These are phyloP conservation scores for Propithecus perrieri DNA, from an alignment of 2,797 vertebrate species.

Conservation along the genomic window DNA sequence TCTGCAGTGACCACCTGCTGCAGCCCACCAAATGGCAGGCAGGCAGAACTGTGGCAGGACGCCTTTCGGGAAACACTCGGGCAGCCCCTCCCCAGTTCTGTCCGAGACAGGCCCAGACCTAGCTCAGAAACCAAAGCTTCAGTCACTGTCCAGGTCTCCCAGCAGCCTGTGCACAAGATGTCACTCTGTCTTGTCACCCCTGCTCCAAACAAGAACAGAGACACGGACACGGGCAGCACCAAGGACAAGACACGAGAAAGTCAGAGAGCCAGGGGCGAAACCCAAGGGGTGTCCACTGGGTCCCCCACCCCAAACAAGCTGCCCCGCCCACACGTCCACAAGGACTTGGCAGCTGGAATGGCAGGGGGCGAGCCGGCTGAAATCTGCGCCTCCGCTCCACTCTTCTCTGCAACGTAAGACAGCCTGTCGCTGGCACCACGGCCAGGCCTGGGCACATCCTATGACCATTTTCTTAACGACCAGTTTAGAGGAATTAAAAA, in stretches of 20 bases:
- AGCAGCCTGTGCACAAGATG: no score
- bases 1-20: no score
- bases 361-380: not conserved
- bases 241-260: not conserved
- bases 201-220: no score
- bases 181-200: not conserved
- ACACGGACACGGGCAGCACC: not conserved
- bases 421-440: not conserved
- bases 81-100: not conserved
- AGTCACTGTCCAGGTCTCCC: not conserved
- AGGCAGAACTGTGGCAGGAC: fast-evolving
- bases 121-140: not conserved
- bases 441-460: not conserved
- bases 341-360: not conserved
- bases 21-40: not conserved
- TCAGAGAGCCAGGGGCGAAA: not conserved
- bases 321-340: no score
- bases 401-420: not conserved
- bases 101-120: not conserved
- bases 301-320: not conserved
- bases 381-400: no score
- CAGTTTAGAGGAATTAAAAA: not conserved
- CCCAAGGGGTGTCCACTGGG: not conserved
- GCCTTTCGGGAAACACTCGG: no score
- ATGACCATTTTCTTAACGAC: not conserved